Base-by-base conservation (phyloP, 2,888 invertebrate genomes). In the Cheilosia impressa region DNA sequence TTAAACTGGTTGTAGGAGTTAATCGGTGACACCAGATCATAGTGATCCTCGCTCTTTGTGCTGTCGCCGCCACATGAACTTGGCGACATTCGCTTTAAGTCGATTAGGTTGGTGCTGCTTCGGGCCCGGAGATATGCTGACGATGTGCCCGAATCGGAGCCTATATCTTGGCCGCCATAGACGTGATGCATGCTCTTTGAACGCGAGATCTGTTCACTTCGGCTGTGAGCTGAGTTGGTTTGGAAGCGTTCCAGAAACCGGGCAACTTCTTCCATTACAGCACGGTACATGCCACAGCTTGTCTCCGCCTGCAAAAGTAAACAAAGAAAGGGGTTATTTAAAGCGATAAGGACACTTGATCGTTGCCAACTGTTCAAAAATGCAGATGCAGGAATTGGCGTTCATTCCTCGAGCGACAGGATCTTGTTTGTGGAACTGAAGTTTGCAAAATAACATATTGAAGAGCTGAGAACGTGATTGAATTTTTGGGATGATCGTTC, bases 271-370 rank as follows among this genome's bases (percentile, higher is more conserved):
- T 94, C 94, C 94, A 95, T 94, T 57, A 95, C 93, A 13, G 94
- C 95, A 84, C 94, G 93, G 91, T 95, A 95, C 95, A 95, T 95
- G 89, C 94, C 94, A 80, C 95, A 93, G 89, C 94, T 95, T 62
- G 94, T 93, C 89, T 95, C 95, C 88, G 94, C 94, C 95, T 95
- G 90, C 31, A 91, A 79, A 22, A 57, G 53, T 13, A 31, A 24
- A 22, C n/a, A 62, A 52, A n/a, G 2, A 45, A 1, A 41, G 6
- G 47, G 6, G 41, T 52, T 2, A 65, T 4, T 19, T 34, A n/a
- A n/a, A n/a, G n/a, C n/a, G n/a, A n/a, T n/a, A n/a, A n/a, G n/a
- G n/a, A n/a, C n/a, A n/a, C n/a, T n/a, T n/a, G 43, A 43, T 43
- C 43, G n/a, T n/a, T n/a, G n/a, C 5, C 43, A 43, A n/a, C 2